Percentiles rank a stretch among this genome's conserved stretches.
Conservation (phyloP, 2,113 vertebrate species). For the Malurus alboscapulatus region DNA sequence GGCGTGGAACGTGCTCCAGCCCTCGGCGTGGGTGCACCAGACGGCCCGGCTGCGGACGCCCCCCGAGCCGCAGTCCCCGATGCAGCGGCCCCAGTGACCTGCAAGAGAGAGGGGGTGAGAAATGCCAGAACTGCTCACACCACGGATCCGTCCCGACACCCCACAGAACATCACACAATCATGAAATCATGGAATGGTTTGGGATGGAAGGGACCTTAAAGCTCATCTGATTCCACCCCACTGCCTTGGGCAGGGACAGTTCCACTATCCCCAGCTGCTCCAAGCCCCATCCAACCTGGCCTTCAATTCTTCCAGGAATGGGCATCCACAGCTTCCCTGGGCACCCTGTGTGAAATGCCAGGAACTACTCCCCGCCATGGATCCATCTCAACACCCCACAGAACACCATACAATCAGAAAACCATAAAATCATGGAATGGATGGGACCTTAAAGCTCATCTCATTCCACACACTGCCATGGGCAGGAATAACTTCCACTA, state of each 20-base stretch:
- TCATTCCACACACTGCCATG: too few species aligned
- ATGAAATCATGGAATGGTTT: rapidly evolving
- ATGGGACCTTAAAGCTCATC: too few species aligned
- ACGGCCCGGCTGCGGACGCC: slow-evolving; percentile 85
- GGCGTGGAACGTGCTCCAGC: slow-evolving; percentile 88
- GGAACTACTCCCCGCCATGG: too few species aligned
- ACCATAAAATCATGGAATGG: too few species aligned
- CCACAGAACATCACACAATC: rapidly evolving
- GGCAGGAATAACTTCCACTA: too few species aligned
- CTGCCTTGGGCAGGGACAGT: not conserved
- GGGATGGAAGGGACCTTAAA: not conserved
- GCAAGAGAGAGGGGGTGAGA: slow-evolving; percentile 27
- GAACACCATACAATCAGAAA: too few species aligned
- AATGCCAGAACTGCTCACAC: rapidly evolving
- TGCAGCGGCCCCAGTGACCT: slow-evolving; percentile 93
- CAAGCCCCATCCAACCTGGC: rapidly evolving
- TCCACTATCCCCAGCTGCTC: rapidly evolving
- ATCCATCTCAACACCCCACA: too few species aligned
- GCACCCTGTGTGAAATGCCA: not conserved
- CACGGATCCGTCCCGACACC: rapidly evolving
- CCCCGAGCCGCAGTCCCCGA: slow-evolving; percentile 87
- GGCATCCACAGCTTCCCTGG: not conserved
- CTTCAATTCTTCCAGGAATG: not conserved
- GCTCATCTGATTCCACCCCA: rapidly evolving
- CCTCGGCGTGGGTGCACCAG: slow-evolving; percentile 92